Conservation (phyloP, 2,797 vertebrate species). For the Pangasius larnaudii region DNA sequence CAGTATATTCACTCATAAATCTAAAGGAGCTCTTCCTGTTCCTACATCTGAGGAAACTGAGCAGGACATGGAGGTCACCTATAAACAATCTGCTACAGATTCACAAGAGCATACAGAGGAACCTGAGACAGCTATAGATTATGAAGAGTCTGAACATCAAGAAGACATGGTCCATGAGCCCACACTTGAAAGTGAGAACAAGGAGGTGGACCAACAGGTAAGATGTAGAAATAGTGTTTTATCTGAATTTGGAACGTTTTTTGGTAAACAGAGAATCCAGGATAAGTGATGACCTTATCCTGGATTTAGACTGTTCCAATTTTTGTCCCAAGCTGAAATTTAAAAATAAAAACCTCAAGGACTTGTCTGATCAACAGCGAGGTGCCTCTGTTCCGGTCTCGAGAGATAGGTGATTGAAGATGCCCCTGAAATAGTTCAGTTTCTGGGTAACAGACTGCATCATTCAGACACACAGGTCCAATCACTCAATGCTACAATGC, state of each 20-base stretch:
- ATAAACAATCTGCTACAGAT: conserved; percentile 32
- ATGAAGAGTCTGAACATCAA: conserved; percentile 23
- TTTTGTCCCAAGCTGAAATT: conserved; percentile 63
- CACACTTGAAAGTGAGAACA: conserved; percentile 42
- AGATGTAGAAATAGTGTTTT: conserved; percentile 18
- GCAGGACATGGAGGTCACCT: conserved; percentile 20
- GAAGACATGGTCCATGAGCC: conserved; percentile 52
- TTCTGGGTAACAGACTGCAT: conserved; percentile 51
- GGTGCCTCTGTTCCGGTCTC: conserved; percentile 57
- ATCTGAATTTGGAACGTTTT: neutral
- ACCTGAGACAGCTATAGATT: conserved; percentile 22
- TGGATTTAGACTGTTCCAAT: conserved; percentile 60
- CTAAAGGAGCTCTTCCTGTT: neutral
- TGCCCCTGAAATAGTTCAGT: conserved; percentile 63
- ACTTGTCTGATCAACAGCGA: conserved; percentile 63
- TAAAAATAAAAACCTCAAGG: conserved; percentile 70
- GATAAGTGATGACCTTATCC: conserved; percentile 51
- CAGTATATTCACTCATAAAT: neutral
- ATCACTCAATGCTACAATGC: conserved; percentile 8
- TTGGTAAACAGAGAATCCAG: conserved; percentile 7
- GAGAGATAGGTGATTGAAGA: conserved; percentile 65
- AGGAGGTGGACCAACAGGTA: conserved; percentile 68
- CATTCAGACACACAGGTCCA: conserved; percentile 18
- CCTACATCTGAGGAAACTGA: conserved; percentile 18
- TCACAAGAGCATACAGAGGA: conserved; percentile 41